Percentiles rank a stretch among this genome's conserved stretches.
These are phyloP conservation scores for Plusia festucae DNA, from an alignment of 2,888 invertebrate species.

Conservation along the genomic window DNA sequence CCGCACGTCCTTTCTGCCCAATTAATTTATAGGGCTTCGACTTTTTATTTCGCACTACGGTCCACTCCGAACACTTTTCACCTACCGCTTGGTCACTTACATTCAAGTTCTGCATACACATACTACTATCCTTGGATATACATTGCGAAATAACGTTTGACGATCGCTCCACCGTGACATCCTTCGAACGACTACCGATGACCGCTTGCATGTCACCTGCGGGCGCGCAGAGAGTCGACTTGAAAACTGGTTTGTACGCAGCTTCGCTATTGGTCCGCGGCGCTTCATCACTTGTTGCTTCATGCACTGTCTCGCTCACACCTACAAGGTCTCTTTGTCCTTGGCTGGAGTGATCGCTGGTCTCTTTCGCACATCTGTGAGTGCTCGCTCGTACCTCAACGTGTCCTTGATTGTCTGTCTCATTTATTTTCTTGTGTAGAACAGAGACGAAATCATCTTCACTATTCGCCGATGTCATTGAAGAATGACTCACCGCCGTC, in stretches of 20 bases:
- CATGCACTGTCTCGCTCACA: conserved; percentile 1
- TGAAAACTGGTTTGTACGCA: background rate
- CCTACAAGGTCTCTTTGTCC: background rate
- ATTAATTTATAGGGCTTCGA: conserved; percentile 9
- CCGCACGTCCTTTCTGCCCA: conserved; percentile 12
- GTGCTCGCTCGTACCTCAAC: conserved; percentile 2
- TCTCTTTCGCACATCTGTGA: too few relatives aligned
- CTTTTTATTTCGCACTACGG: conserved; percentile 2
- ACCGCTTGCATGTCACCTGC: too few relatives aligned
- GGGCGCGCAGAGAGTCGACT: background rate
- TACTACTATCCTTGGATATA: background rate
- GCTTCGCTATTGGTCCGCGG: background rate
- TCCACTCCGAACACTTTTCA: conserved; percentile 6
- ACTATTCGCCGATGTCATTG: background rate
- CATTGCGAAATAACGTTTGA: too few relatives aligned
- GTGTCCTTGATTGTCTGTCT: conserved; percentile 5
- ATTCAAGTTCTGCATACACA: background rate
- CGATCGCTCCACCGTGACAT: too few relatives aligned
- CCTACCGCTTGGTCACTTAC: conserved; percentile 4
- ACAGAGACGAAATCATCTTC: background rate
- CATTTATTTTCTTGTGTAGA: background rate
- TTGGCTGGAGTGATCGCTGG: too few relatives aligned
- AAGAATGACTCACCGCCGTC: background rate
- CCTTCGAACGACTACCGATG: too few relatives aligned
- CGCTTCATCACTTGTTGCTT: background rate